Evolutionary conservation across 2,113 vertebrate species (phyloP).

Genomic region (Tringa solitaria): DNA sequence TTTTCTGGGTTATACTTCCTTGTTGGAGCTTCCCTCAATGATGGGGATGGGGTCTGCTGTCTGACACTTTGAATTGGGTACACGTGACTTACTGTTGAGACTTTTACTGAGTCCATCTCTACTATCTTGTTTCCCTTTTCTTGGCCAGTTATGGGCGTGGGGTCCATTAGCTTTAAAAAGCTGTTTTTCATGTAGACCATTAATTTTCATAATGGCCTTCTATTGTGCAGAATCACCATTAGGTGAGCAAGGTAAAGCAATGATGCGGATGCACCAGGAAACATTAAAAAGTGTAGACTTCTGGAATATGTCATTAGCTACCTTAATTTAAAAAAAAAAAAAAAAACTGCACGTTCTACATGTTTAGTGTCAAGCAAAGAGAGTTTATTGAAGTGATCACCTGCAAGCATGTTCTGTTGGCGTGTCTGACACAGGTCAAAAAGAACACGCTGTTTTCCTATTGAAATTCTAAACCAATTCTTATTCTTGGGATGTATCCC

Average conservation of each 20-base stretch:
- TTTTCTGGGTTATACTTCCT: not conserved
- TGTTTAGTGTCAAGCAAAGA: not conserved
- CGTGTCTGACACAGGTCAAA: not conserved
- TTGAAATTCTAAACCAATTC: not conserved
- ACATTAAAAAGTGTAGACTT: not conserved
- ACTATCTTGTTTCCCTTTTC: not conserved
- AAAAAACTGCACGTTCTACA: not conserved
- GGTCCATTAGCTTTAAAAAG: not conserved
- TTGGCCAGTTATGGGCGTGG: not conserved
- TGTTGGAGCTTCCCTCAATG: not conserved
- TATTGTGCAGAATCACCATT: not conserved
- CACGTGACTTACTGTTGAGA: not conserved
- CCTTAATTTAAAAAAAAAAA: not conserved
- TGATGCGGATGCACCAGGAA: fast-evolving
- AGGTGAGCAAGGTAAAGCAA: not conserved
- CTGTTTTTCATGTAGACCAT: not conserved
- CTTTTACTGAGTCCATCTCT: not conserved
- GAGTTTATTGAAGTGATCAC: not conserved
- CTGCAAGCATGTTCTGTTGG: not conserved
- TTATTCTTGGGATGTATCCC: not conserved
- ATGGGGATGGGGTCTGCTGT: not conserved
- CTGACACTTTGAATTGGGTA: not conserved
- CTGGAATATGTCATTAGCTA: not conserved
- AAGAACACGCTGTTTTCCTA: not conserved
- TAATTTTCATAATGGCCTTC: not conserved